A percentile compares a stretch with the other conserved stretches of the same genome.
phyloP scores from a whole-genome alignment of 2,797 vertebrate genomes.

The Corythornis leucogaster region DNA sequence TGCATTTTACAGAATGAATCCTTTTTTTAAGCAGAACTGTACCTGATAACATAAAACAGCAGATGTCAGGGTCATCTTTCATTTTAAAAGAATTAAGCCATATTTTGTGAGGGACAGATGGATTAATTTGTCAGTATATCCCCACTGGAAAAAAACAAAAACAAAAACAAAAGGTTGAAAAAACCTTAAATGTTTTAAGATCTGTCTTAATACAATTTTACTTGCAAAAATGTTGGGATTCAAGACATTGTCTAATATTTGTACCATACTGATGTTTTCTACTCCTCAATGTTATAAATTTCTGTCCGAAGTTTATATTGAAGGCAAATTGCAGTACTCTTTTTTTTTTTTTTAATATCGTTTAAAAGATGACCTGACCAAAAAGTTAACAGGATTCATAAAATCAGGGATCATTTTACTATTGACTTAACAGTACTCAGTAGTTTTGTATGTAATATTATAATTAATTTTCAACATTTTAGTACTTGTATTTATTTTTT shows the following conservation, averaged over 20 bases:
- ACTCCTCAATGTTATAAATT: slow-evolving; percentile 77
- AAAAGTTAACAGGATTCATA: slow-evolving; percentile 83
- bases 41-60: slow-evolving; percentile 70
- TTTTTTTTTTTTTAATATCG: slow-evolving; percentile 84
- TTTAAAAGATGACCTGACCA: slow-evolving; percentile 86
- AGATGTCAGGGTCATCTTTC: slow-evolving; percentile 79
- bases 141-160: slow-evolving; percentile 57
- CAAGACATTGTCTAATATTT: slow-evolving; percentile 72
- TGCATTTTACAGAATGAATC: slow-evolving; percentile 75
- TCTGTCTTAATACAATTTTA: slow-evolving; percentile 78
- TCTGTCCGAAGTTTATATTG: slow-evolving; percentile 79
- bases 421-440: slow-evolving; percentile 84
- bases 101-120: slow-evolving; percentile 78
- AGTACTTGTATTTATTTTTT: slow-evolving; percentile 85
- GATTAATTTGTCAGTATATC: slow-evolving; percentile 74
- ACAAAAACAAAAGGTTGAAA: background rate
- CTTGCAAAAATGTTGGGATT: slow-evolving; percentile 70
- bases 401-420: slow-evolving; percentile 88
- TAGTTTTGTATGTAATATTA: slow-evolving; percentile 86
- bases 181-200: slow-evolving; percentile 58
- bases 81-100: slow-evolving; percentile 82
- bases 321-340: slow-evolving; percentile 78
- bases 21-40: slow-evolving; percentile 64
- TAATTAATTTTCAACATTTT: slow-evolving; percentile 85
- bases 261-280: slow-evolving; percentile 77